Evolutionary conservation across 2,888 invertebrate genomes (phyloP), one percentile per base, ranked within the genome.

Genomic region (Xanthia togata): DNA sequence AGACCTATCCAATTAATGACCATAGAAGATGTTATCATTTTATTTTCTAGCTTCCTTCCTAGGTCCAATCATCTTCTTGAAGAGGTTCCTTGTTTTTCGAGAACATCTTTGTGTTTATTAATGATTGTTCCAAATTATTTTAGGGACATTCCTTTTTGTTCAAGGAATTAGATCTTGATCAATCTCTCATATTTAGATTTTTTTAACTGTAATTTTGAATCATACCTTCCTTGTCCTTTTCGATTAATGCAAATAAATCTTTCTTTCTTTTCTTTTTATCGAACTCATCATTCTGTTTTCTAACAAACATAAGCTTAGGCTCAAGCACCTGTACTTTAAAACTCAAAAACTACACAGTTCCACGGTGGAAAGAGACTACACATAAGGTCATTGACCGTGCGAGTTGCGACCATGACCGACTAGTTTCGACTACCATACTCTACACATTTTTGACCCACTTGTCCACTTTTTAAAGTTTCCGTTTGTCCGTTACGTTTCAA

Each of bases 341-440:
- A 41, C 4, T 20, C 11, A 11, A 64, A 76, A 55, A 50, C 14
- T 31, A 63, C 6, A 14, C 35, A 38, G 44, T 17, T 50, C 63
- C 38, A 53, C 44, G 69, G 55, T 2, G 65, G 82, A 85, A 67
- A 77, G 85, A 86, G 88, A 84, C 67, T 65, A 60, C 73, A 31
- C 35, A 38, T 23, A 70, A 86, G 89, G 78, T 90, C 88, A 89
- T 86, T 78, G 89, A 79, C 86, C 93, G 85, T 84, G 75, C 93
- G n/a, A n/a, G n/a, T n/a, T n/a, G n/a, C n/a, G 94, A 88, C 94
- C 94, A 89, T 91, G 93, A 93, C 93, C 92, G 86, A 89, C 81
- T 55, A 86, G 85, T 85, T 88, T 85, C 78, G 88, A 85, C 73
- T 38, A 69, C 84, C 82, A 76, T 80, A 80, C 87, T 77, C 82